Evolutionary conservation across 2,797 vertebrate genomes (phyloP).

Genomic region (Kryptopterus vitreolus): DNA sequence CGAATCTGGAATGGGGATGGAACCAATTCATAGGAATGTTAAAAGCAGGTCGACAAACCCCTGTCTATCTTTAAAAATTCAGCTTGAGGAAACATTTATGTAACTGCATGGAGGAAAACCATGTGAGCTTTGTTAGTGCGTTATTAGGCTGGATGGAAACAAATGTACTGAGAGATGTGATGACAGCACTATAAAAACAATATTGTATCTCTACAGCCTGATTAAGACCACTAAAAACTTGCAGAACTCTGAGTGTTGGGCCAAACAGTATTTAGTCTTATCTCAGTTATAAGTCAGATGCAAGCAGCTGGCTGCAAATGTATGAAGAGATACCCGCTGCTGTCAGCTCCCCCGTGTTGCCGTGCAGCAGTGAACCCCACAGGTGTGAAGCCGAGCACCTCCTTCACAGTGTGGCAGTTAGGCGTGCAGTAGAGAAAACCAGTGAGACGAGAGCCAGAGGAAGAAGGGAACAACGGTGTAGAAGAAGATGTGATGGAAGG

Average conservation of each 20-base stretch:
- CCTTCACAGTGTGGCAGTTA: conserved; percentile 56
- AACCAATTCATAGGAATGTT: too few species aligned
- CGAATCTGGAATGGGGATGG: too few species aligned
- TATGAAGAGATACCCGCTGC: conserved; percentile 62
- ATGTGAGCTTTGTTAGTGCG: background rate
- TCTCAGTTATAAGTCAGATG: background rate
- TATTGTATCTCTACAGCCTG: background rate
- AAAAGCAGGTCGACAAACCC: too few species aligned
- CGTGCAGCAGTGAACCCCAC: conserved; percentile 45
- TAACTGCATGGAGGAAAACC: background rate
- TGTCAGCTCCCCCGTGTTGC: conserved; percentile 53
- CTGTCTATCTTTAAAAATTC: background rate
- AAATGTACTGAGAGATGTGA: background rate
- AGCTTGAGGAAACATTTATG: background rate
- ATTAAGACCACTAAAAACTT: background rate
- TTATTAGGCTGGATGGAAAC: background rate
- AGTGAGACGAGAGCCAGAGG: conserved; percentile 51
- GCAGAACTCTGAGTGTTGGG: background rate
- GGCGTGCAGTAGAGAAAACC: conserved; percentile 61
- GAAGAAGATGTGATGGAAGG: conserved; percentile 58
- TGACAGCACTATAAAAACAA: background rate
- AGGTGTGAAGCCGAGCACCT: conserved; percentile 51
- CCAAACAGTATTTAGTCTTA: background rate
- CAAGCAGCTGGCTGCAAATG: background rate
- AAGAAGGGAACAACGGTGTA: conserved; percentile 32